These are phyloP conservation scores for Tetrao urogallus DNA, from an alignment of 2,113 vertebrate species.

Conservation along the genomic window DNA sequence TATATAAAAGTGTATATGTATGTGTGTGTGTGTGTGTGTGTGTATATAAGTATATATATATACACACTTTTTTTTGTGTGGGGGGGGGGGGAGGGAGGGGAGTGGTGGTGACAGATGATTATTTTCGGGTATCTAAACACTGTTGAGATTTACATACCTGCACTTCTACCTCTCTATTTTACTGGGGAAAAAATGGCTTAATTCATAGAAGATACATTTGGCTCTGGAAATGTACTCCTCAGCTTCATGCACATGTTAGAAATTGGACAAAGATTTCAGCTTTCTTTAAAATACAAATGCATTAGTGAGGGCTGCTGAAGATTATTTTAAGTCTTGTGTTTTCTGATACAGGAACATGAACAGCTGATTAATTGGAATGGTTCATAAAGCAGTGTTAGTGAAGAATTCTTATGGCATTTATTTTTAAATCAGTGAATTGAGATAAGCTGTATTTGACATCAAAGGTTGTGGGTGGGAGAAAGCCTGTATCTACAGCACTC, in stretches of 20 bases:
- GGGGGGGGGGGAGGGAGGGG: too few relatives aligned
- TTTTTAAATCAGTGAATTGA: not conserved
- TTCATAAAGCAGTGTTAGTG: not conserved
- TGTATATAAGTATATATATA: too few relatives aligned
- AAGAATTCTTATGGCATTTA: not conserved
- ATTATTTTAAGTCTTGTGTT: not conserved
- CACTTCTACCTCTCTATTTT: not conserved
- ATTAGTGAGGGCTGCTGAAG: not conserved
- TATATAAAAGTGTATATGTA: too few relatives aligned
- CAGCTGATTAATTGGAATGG: not conserved
- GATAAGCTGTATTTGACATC: not conserved
- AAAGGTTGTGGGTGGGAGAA: not conserved
- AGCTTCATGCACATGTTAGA: not conserved
- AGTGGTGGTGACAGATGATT: not conserved
- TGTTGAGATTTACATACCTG: not conserved
- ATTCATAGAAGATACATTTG: not conserved
- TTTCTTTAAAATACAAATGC: not conserved
- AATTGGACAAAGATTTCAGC: not conserved
- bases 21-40: too few relatives aligned
- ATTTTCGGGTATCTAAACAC: not conserved
- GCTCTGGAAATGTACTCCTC: not conserved
- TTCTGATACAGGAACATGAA: not conserved
- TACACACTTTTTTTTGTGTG: not conserved
- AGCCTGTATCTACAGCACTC: not conserved
- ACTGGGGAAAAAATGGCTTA: not conserved